Conservation (phyloP, 1,140 invertebrate genomes). For the Drosophila hydei region DNA sequence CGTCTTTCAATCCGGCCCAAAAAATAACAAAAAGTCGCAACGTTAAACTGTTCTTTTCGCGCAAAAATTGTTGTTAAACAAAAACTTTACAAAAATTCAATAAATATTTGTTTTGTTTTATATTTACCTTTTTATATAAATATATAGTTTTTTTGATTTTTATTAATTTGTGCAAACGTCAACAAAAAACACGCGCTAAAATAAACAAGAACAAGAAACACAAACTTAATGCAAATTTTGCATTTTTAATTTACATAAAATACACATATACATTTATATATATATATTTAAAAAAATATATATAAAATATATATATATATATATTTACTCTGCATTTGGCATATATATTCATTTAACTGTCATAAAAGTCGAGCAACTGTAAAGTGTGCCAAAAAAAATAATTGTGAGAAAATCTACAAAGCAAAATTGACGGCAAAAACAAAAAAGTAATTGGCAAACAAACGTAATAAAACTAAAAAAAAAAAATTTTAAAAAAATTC, state of each 20-base stretch:
- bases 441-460: neutral
- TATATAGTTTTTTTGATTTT: neutral
- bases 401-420: neutral
- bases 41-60: neutral
- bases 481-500: too few species aligned
- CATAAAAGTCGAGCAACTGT: neutral
- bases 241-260: neutral
- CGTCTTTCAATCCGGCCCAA: conserved; percentile 43
- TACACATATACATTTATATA: neutral
- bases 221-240: conserved; percentile 6
- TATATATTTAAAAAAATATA: neutral
- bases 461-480: too few species aligned
- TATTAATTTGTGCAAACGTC: conserved; percentile 1
- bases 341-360: neutral
- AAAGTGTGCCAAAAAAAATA: neutral
- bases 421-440: neutral
- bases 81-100: neutral
- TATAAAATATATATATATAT: neutral
- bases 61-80: neutral
- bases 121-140: neutral
- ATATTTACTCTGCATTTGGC: neutral
- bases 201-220: conserved; percentile 5
- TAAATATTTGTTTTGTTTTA: neutral
- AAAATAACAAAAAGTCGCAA: neutral
- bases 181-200: conserved; percentile 4